phyloP scores from a whole-genome alignment of 2,888 invertebrate species.

The Yponomeuta plumbellus region DNA sequence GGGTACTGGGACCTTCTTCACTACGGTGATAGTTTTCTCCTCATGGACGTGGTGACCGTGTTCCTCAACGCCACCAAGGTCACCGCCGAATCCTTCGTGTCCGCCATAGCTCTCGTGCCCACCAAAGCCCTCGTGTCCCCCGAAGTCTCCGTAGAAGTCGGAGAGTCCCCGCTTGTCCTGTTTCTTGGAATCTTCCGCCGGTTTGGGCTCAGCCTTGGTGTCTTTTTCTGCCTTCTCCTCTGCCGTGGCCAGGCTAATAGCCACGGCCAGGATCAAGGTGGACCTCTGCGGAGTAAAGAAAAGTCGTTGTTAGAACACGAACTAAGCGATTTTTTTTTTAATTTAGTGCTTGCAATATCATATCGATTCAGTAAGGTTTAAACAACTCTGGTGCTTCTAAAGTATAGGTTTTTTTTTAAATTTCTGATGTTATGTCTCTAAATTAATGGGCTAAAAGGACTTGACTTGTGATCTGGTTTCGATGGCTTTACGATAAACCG shows the following conservation, averaged over 20 bases:
- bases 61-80: slow-evolving; percentile 32
- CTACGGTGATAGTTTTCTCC: slow-evolving; percentile 80
- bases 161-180: slow-evolving; percentile 76
- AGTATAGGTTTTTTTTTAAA: too few relatives aligned
- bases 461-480: too few relatives aligned
- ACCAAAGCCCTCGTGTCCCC: slow-evolving; percentile 38
- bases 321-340: background rate
- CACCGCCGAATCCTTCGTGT: slow-evolving; percentile 29
- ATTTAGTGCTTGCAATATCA: too few relatives aligned
- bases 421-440: too few relatives aligned
- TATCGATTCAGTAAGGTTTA: too few relatives aligned
- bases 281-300: slow-evolving; percentile 51
- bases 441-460: too few relatives aligned
- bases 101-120: slow-evolving; percentile 33
- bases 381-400: too few relatives aligned
- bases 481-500: too few relatives aligned
- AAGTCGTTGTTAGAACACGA: slow-evolving; percentile 21
- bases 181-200: slow-evolving; percentile 67
- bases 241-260: slow-evolving; percentile 73
- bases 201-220: slow-evolving; percentile 58
- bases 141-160: slow-evolving; percentile 64
- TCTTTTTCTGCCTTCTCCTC: slow-evolving; percentile 70
- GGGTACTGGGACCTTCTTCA: slow-evolving; percentile 84
- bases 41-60: slow-evolving; percentile 61
- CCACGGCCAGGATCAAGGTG: slow-evolving; percentile 73